Conservation (phyloP, 1,140 invertebrate genomes). For the Tigriopus japonicus region DNA sequence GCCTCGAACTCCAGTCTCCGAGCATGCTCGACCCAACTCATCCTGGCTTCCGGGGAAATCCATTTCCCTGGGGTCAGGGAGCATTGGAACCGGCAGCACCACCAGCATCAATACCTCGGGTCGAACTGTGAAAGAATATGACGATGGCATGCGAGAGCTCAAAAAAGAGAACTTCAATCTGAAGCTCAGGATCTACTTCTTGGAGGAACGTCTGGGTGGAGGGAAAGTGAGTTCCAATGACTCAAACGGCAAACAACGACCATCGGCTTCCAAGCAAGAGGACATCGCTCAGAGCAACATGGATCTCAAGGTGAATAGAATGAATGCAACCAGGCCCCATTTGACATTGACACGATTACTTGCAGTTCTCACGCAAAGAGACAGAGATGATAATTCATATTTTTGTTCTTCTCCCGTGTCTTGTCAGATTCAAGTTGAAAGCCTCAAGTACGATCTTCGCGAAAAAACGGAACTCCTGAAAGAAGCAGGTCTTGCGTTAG, state of each 20-base stretch:
- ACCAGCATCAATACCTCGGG: constrained; percentile 24
- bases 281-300: constrained; percentile 49
- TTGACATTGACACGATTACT: no score
- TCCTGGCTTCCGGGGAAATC: neutral
- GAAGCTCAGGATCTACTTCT: constrained; percentile 69
- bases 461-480: constrained; percentile 7
- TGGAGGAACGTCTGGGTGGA: constrained; percentile 58
- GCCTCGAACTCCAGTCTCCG: neutral
- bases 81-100: neutral
- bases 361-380: no score
- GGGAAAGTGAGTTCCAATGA: constrained; percentile 28
- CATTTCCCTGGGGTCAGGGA: neutral
- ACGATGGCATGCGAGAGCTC: constrained; percentile 56
- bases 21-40: neutral
- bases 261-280: constrained; percentile 21
- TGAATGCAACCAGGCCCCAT: no score
- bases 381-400: no score
- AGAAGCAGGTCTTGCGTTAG: neutral
- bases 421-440: constrained; percentile 22
- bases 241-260: neutral
- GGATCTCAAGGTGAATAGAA: constrained; percentile 44
- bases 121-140: constrained; percentile 67
- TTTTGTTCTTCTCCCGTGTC: no score
- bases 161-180: constrained; percentile 82
- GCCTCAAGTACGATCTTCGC: constrained; percentile 19